Base-by-base conservation (phyloP, 2,797 vertebrate genomes). In the Benthosema pterotum region DNA sequence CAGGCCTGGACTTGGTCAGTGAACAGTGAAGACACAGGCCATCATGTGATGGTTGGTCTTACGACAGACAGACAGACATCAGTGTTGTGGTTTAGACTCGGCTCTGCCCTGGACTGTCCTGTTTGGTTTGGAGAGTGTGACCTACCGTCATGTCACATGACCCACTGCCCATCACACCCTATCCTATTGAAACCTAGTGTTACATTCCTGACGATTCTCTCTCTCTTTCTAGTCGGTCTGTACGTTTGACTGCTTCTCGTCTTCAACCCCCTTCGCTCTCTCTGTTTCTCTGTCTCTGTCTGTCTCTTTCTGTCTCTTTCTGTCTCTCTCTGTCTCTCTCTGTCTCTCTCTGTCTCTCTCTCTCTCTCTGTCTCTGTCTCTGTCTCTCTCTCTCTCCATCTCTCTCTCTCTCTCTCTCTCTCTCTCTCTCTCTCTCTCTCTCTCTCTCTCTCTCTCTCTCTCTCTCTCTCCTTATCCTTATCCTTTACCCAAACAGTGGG, bases 151-250 rank as follows among this genome's bases (percentile, higher is more conserved):
- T 45, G 67, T 86, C 86, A 85, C 87, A 82, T 88, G 87, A 86
- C 62, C 17, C 73, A 19, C 28, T 32, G 28, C 57, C 71, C 76
- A 71, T 74, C 71, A 71, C 71, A 71, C 0, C 18, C 73, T 75
- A 81, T 87, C 22, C 46, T 81, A 81, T 87, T 88, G 86, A 73
- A 80, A 69, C 70, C 63, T 81, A 78, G 87, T 89, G 84, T 67
- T 48, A 88, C 83, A 90, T 91, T 91, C 85, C 83, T 69, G 53
- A 71, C 66, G 65, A 65, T 72, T 69, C 69, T 83, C 69, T 64
- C 52, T 48, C 45, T 70, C 42, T 59, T 45, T n/a, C 68, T 64
- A 2, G 19, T 22, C 53, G 45, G 42, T 70, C 42, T 59, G 38
- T n/a, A 15, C 2, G 18, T 50, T 47, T n/a, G 28, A 61, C 53